Base-by-base conservation (phyloP, 2,888 invertebrate species). In the Aromia moschata region DNA sequence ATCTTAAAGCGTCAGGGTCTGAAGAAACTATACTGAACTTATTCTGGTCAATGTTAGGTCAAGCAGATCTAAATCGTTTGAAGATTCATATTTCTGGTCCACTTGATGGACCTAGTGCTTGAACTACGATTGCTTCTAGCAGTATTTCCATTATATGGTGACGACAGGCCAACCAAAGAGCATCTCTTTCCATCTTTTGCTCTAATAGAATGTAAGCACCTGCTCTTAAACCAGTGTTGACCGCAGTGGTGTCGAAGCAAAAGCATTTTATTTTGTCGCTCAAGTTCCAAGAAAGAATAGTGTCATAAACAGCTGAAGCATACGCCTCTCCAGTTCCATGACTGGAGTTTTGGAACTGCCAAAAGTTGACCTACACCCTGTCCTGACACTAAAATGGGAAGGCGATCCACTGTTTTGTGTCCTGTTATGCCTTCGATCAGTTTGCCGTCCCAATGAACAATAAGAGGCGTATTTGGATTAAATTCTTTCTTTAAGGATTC, bases 191-290 rank as follows among this genome's bases (percentile, higher is more conserved):
- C 55, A 60, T 43, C 14, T 47, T 57, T 54, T 60, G 49, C 38
- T 64, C 56, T 10, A 61, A 18, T 14, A 60, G 31, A 38, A 51
- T 37, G 33, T 57, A 60, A 16, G 57, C 46, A 17, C 56, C 45
- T 18, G 18, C 41, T 20, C 33, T 12, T 41, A 12, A 9, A 5
- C 54, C 58, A 16, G 58, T 58, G 16, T 61, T 61, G n/a, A 38
- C 47, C 10, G 61, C 53, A 33, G 60, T 64, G 12, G 60, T 64
- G 53, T 64, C 58, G 38, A 60, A 65, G 36, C 56, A 25, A 49
- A 65, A 46, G 41, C 58, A 58, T 52, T 60, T 55, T 31, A 65
- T 36, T 52, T 64, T 20, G 36, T 58, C 58, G 18, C 31, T 17
- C 5, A 60, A 10, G n/a, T 31, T 25, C 61, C 61, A 61, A 62